Evolutionary conservation across 2,888 invertebrate species (phyloP).

Genomic region (Lysandra coridon): DNA sequence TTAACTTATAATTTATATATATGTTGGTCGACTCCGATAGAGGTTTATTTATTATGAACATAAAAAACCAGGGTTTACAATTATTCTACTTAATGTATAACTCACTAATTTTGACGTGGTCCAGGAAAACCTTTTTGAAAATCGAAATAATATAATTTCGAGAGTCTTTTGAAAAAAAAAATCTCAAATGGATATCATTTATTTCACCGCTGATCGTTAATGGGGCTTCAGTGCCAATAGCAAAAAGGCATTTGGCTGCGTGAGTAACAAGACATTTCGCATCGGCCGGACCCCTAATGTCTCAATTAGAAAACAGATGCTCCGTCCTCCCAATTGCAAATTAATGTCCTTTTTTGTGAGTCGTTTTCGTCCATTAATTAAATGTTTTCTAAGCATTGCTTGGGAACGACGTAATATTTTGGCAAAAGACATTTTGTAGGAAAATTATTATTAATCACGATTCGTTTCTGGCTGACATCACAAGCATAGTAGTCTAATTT

Average conservation of each 20-base stretch:
- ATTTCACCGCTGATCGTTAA: neutral
- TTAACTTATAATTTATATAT: too few relatives aligned
- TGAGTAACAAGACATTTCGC: neutral
- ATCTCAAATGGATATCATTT: neutral
- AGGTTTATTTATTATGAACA: too few relatives aligned
- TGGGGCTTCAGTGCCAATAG: neutral
- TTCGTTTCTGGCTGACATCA: neutral
- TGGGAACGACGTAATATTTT: neutral
- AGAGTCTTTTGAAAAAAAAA: neutral
- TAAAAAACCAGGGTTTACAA: too few relatives aligned
- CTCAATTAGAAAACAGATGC: slow-evolving; percentile 75
- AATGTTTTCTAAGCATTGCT: slow-evolving; percentile 31
- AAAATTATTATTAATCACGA: neutral
- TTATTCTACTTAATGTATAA: too few relatives aligned
- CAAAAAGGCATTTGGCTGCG: neutral
- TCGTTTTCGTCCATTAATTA: slow-evolving; percentile 51
- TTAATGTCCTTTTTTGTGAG: slow-evolving; percentile 59
- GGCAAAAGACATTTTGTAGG: neutral
- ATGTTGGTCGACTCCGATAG: too few relatives aligned
- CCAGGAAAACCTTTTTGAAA: neutral
- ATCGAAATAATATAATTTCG: neutral
- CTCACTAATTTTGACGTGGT: too few relatives aligned
- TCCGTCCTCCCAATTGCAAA: slow-evolving; percentile 54
- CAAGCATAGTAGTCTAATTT: too few relatives aligned
- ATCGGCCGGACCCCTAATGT: slow-evolving; percentile 65